Evolutionary conservation across 2,888 invertebrate genomes (phyloP).

Genomic region (Caenorhabditis afra): DNA sequence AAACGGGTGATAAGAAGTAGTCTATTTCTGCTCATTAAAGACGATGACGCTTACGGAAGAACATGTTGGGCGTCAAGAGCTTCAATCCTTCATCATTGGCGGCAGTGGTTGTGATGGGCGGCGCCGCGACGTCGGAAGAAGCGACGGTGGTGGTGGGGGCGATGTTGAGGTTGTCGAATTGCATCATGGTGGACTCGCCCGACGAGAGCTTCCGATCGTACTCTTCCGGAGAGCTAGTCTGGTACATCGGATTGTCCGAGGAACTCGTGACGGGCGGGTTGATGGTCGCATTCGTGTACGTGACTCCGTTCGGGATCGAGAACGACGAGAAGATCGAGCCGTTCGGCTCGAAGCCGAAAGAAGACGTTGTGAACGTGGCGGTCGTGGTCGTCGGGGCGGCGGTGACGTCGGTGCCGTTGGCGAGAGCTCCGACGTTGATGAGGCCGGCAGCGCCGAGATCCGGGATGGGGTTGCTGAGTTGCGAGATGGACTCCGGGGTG

Average conservation of each 20-base stretch:
- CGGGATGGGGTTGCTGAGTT: background rate
- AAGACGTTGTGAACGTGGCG: constrained; percentile 25
- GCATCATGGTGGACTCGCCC: constrained; percentile 38
- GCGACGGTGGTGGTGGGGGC: constrained; percentile 52
- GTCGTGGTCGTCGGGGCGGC: constrained; percentile 3
- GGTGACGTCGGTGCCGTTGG: background rate
- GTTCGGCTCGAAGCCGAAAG: too few relatives aligned
- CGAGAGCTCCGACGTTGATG: too few relatives aligned
- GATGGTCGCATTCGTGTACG: constrained; percentile 32
- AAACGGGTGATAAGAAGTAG: background rate
- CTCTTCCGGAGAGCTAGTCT: background rate
- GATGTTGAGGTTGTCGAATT: constrained; percentile 60
- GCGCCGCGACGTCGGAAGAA: constrained; percentile 36
- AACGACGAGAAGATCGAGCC: constrained; percentile 5
- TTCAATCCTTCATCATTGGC: too few relatives aligned
- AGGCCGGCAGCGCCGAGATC: too few relatives aligned
- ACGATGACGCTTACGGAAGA: too few relatives aligned
- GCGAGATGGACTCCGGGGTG: background rate
- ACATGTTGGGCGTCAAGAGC: background rate
- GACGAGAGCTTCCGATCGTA: constrained; percentile 52
- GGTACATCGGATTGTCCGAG: constrained; percentile 14
- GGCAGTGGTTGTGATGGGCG: constrained; percentile 55
- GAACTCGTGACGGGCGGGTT: constrained; percentile 24
- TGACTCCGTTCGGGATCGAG: constrained; percentile 10
- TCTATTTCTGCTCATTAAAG: too few relatives aligned